Evolutionary conservation across 2,113 vertebrate species (phyloP).

Genomic region (Calidris pugnax): DNA sequence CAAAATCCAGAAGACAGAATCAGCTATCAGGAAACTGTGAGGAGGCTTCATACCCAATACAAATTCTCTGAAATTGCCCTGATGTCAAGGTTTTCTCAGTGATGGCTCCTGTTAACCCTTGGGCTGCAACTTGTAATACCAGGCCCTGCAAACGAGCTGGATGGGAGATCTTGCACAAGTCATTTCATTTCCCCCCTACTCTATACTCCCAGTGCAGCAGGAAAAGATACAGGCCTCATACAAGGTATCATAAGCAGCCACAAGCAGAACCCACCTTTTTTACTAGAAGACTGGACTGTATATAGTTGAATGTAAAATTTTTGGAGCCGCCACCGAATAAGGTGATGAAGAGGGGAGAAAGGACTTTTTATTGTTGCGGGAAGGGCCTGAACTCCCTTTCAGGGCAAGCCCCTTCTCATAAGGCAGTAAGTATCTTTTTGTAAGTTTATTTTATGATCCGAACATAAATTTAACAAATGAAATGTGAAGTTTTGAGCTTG

Average conservation of each 20-base stretch:
- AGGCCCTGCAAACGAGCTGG: not conserved
- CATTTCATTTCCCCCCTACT: not conserved
- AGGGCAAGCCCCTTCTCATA: not conserved
- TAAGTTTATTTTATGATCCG: not conserved
- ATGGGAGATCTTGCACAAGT: not conserved
- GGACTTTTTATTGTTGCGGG: not conserved
- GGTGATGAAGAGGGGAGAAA: not conserved
- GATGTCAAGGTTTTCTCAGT: not conserved
- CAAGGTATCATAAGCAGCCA: not conserved
- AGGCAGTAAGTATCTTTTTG: not conserved
- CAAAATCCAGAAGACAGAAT: not conserved
- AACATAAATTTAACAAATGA: slow-evolving; percentile 10
- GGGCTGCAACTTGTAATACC: not conserved
- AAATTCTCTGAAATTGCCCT: not conserved
- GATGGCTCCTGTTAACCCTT: not conserved
- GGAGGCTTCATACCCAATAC: not conserved
- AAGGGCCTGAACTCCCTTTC: not conserved
- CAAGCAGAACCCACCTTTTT: not conserved
- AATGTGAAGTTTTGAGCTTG: not conserved
- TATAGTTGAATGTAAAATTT: not conserved
- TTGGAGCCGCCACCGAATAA: not conserved
- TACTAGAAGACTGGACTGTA: not conserved
- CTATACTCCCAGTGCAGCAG: accelerated
- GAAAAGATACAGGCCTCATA: not conserved
- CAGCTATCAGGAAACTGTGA: not conserved